These are phyloP conservation scores for Diploscapter pachys DNA, from an alignment of 1,140 invertebrate genomes.

Conservation along the genomic window DNA sequence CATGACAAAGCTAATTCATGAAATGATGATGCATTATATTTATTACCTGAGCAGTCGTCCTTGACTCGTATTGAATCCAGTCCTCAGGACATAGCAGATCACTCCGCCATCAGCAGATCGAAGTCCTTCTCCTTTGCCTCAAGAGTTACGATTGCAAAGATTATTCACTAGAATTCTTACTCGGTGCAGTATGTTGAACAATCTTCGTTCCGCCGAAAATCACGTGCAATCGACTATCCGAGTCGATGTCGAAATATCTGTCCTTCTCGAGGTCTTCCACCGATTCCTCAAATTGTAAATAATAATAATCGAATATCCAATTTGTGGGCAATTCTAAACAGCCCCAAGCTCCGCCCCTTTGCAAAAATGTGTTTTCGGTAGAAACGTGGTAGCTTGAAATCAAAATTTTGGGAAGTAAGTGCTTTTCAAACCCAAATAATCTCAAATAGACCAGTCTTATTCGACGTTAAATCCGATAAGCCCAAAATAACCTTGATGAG, in stretches of 20 bases:
- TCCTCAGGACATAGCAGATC: slow-evolving; percentile 91
- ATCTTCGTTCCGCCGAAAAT: slow-evolving; percentile 96
- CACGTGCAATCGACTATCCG: slow-evolving; percentile 86
- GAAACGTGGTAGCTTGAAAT: too few species aligned
- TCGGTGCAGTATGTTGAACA: slow-evolving; percentile 83
- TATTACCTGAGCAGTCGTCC: slow-evolving; percentile 76
- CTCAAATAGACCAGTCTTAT: too few species aligned
- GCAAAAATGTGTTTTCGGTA: too few species aligned
- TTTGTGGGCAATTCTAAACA: too few species aligned
- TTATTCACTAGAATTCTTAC: slow-evolving; percentile 26
- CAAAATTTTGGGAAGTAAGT: too few species aligned
- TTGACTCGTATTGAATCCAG: slow-evolving; percentile 93
- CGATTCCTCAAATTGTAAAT: slow-evolving; percentile 69
- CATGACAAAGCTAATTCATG: too few species aligned
- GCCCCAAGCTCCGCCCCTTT: too few species aligned
- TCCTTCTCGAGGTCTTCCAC: slow-evolving; percentile 72
- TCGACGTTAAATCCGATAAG: too few species aligned
- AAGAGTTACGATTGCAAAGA: slow-evolving; percentile 8
- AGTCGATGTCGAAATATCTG: slow-evolving; percentile 75
- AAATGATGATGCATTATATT: too few species aligned
- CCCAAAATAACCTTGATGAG: too few species aligned
- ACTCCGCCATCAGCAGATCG: slow-evolving; percentile 86
- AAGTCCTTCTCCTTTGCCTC: slow-evolving; percentile 48
- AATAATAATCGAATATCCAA: background rate
- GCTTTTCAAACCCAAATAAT: too few species aligned